Percentiles rank a stretch among this genome's conserved stretches.
Evolutionary conservation across 2,888 invertebrate species (phyloP).

Genomic region (Drosophila mimetica): DNA sequence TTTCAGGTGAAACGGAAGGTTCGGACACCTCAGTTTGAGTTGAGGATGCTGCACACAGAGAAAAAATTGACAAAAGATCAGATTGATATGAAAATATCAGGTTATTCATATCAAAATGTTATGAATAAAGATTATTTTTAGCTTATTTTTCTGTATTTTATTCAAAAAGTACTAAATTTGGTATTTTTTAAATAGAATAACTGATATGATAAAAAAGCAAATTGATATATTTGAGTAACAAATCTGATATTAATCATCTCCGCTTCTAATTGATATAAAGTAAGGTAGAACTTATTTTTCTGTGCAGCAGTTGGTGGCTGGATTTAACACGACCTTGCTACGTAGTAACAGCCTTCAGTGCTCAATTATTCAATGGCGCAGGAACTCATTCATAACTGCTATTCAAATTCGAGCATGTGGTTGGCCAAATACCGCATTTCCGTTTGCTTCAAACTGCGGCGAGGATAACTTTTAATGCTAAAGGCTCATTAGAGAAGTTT

Average conservation of each 20-base stretch:
- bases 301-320: background rate
- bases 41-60: background rate
- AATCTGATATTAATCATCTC: no score
- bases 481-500: conserved; percentile 11
- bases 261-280: no score
- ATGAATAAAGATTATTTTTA: no score
- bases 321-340: conserved; percentile 22
- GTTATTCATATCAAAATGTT: no score
- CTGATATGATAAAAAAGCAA: no score
- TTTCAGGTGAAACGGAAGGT: background rate
- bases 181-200: no score
- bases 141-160: no score
- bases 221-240: no score
- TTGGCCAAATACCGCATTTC: background rate
- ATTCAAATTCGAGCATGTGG: conserved; percentile 8
- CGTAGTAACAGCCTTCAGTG: conserved; percentile 3
- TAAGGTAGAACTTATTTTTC: no score
- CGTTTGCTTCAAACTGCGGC: background rate
- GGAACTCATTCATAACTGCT: conserved; percentile 5
- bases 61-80: no score
- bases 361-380: conserved; percentile 19
- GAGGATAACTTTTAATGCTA: background rate
- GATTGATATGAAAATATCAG: no score
- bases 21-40: background rate
- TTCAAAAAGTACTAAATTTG: no score